Conservation (phyloP, 2,888 invertebrate species). For the Rotaria socialis region DNA sequence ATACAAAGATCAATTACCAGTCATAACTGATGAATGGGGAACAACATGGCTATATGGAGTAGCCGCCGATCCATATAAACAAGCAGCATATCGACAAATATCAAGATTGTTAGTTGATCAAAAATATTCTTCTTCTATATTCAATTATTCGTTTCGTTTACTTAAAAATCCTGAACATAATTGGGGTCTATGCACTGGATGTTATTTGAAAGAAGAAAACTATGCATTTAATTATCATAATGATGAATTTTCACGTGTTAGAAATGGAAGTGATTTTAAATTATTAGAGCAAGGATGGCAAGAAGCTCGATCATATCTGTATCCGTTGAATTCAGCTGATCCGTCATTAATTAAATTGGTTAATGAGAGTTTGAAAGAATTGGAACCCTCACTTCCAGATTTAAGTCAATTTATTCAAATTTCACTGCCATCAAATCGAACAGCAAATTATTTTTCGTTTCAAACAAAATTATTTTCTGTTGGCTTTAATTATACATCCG, state of each 20-base stretch:
- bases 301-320: background rate
- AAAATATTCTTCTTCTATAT: background rate
- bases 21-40: background rate
- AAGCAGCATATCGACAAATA: background rate
- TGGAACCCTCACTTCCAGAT: background rate
- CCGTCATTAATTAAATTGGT: background rate
- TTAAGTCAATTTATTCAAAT: background rate
- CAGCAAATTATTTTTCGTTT: background rate
- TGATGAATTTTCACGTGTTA: background rate
- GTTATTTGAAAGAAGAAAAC: background rate
- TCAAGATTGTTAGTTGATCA: background rate
- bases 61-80: background rate
- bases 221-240: background rate
- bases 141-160: slow-evolving; percentile 18
- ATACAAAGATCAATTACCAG: slow-evolving; percentile 1
- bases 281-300: background rate
- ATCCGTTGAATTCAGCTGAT: background rate
- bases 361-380: background rate
- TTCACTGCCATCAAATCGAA: background rate
- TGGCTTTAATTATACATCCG: background rate
- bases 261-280: slow-evolving; percentile 19
- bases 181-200: background rate
- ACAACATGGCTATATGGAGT: slow-evolving; percentile 9
- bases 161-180: slow-evolving; percentile 12
- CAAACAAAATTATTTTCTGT: background rate